A percentile compares a stretch with the other conserved stretches of the same genome.
Conservation (phyloP, 1,140 invertebrate genomes). For the Mylabris phalerata region DNA sequence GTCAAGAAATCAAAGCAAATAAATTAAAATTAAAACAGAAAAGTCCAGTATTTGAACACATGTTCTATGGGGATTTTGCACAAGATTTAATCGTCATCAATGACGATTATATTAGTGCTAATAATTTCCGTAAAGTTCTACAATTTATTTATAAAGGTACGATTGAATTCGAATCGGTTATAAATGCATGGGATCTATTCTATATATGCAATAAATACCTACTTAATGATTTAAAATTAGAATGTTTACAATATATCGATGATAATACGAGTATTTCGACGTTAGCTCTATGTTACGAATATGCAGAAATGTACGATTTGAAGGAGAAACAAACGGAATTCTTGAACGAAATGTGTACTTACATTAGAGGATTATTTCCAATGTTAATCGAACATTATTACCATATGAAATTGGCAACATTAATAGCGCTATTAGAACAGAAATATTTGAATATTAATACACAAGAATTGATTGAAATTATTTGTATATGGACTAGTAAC, state of each 20-base stretch:
- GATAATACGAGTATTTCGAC: constrained; percentile 47
- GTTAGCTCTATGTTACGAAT: constrained; percentile 48
- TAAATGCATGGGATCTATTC: constrained; percentile 49
- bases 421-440: constrained; percentile 44
- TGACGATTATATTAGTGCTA: constrained; percentile 44
- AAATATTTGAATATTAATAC: constrained; percentile 44
- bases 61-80: constrained; percentile 62
- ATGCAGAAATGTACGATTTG: constrained; percentile 48
- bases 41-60: constrained; percentile 71
- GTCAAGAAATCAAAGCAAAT: constrained; percentile 52
- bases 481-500: constrained; percentile 46
- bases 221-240: constrained; percentile 44
- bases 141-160: constrained; percentile 51
- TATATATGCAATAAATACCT: constrained; percentile 53
- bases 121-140: constrained; percentile 48
- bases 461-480: constrained; percentile 44
- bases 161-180: constrained; percentile 44
- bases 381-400: constrained; percentile 37
- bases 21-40: constrained; percentile 60
- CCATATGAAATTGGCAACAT: constrained; percentile 42
- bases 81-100: constrained; percentile 43
- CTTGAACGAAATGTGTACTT: constrained; percentile 45
- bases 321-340: constrained; percentile 42
- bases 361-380: constrained; percentile 44
- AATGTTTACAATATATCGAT: constrained; percentile 46